Evolutionary conservation across 2,797 vertebrate genomes (phyloP).

Genomic region (Rhabdomys pumilio): DNA sequence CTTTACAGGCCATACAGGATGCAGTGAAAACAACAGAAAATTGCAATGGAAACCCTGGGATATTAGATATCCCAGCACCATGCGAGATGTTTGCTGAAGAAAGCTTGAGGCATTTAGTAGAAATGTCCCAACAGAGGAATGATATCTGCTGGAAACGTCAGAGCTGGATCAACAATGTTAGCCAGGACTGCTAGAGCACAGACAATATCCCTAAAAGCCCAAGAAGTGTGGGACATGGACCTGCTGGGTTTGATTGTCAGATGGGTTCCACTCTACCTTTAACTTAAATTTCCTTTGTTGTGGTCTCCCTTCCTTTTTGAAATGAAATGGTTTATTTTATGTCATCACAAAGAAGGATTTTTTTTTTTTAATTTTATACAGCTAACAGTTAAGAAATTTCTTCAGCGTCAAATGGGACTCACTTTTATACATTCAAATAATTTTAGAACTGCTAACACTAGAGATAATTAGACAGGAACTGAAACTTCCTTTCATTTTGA

Average conservation of each 20-base stretch:
- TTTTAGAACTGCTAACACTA: neutral
- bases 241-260: neutral
- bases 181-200: neutral
- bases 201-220: neutral
- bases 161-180: neutral
- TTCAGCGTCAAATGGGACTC: neutral
- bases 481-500: neutral
- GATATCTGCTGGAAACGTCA: too few species aligned
- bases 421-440: neutral
- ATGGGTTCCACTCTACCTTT: neutral
- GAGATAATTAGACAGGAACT: neutral
- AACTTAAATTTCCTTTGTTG: neutral
- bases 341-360: neutral
- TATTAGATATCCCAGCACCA: neutral
- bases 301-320: neutral
- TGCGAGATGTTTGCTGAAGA: neutral
- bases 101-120: neutral
- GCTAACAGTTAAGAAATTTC: neutral
- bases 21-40: neutral
- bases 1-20: too few species aligned
- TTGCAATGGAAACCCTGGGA: neutral
- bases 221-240: neutral
- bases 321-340: neutral
- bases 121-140: neutral
- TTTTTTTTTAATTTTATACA: neutral